These are phyloP conservation scores for Anorthoa munda DNA, from an alignment of 2,888 invertebrate species.

Conservation along the genomic window DNA sequence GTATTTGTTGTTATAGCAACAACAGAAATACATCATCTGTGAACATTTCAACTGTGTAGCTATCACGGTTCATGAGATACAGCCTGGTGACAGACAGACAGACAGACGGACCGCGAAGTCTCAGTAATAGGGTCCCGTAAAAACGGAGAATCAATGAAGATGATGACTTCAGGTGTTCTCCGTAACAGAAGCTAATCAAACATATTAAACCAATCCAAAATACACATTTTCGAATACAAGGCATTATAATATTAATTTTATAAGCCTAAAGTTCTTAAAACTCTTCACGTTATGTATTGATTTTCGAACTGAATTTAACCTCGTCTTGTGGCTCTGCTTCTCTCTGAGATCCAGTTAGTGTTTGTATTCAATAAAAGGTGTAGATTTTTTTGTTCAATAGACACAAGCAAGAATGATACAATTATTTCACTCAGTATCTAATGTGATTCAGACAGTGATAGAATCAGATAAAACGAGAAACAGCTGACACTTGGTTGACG, in stretches of 20 bases:
- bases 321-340: neutral
- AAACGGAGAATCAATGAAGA: no score
- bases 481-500: no score
- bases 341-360: neutral
- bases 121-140: no score
- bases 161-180: constrained; percentile 51
- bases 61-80: no score
- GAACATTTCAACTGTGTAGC: no score
- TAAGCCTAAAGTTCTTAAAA: constrained; percentile 1
- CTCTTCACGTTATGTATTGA: constrained; percentile 8
- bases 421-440: neutral
- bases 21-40: no score
- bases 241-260: constrained; percentile 50
- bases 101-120: no score
- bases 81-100: no score
- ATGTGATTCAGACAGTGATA: neutral
- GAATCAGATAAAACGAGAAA: no score
- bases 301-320: constrained; percentile 11
- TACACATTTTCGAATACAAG: constrained; percentile 63
- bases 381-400: neutral
- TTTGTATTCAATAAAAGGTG: neutral
- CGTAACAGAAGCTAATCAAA: constrained; percentile 60
- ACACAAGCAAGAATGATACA: neutral
- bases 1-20: no score
- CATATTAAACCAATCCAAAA: constrained; percentile 69